Base-by-base conservation (phyloP, 23 tunicate genomes). In the Clavelina lepadiformis region DNA sequence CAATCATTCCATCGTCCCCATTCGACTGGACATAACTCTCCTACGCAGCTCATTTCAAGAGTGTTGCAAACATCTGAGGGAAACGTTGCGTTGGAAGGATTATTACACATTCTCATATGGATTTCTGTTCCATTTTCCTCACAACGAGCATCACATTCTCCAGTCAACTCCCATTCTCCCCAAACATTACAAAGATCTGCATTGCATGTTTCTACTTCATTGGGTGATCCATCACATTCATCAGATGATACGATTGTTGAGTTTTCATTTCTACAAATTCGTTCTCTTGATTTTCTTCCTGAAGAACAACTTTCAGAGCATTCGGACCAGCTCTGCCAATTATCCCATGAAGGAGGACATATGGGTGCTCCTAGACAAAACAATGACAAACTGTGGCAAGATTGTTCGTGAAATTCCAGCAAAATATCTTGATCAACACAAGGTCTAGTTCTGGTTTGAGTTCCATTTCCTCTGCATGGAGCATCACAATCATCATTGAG, bases 1-100 rank as follows among this genome's bases (percentile, higher is more conserved):
- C 77, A 71, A 23, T 31, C n/a, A 32, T 4, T n/a, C 77, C 77
- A 71, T 18, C 65, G 23, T 20, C 65, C 77, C 77, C 77, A 71
- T 15, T 36, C 33, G 11, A 53, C 65, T 3, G 65, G 51, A 28
- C 77, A 71, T 7, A 60, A 25, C 3, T 36, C 31, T 2, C 79
- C 79, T 2, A 25, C 32, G 33, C 79, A 73, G 2, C 35, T 38
- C 2, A 4, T 54, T 6, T 8, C 28, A 11, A 13, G 23, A 1
- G 25, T 25, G 28, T 33, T 29, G 21, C 77, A 72, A 38, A 13
- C 7, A 35, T 27, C 33, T 3, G 38, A 30, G 2, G 1, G 26
- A 18, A n/a, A n/a, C n/a, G n/a, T n/a, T n/a, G n/a, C n/a, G n/a
- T n/a, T n/a, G n/a, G n/a, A n/a, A n/a, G n/a, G n/a, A n/a, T n/a